Evolutionary conservation across 2,888 invertebrate species (phyloP), one percentile per base, ranked within the genome.

Genomic region (Notodonta ziczac): DNA sequence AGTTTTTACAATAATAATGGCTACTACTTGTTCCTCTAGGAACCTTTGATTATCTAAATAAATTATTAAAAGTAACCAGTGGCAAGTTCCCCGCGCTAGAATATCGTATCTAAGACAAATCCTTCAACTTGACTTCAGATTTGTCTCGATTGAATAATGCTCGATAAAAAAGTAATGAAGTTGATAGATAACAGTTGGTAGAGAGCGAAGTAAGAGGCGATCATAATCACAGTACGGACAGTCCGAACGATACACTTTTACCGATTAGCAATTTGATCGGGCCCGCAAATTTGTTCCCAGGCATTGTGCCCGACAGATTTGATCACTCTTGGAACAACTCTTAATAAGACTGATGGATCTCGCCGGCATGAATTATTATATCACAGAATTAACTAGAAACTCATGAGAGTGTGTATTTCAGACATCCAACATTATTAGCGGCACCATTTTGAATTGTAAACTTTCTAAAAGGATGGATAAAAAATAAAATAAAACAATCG

Each of bases 211-310:
- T 73, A 73, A 70, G 65, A 73, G 74, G 77, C 77, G 80, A 81
- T 77, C 69, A 83, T 77, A 80, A 82, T 81, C 81, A 76, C 65
- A 68, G 72, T 74, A 75, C 69, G 62, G 74, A 62, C 74, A 74
- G 73, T 74, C 76, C 76, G 72, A 69, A 69, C 79, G 87, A 81
- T 86, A 86, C 85, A 87, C 87, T 87, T 87, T 88, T 88, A 86
- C 86, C 85, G 81, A 88, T 87, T 86, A 81, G 59, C 76, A 69
- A 82, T 81, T 82, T 69, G 82, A 80, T 77, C 77, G 73, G 75
- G 74, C 80, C 77, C 67, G 69, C 58, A 67, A 68, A 67, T 66
- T 70, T 69, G 67, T 78, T 79, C 76, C 73, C 76, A 71, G 72
- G 64, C 72, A 72, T 69, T 72, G 72, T 73, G 56, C 60, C 66